Conservation (phyloP, 2,888 invertebrate genomes). For the Troides helena region DNA sequence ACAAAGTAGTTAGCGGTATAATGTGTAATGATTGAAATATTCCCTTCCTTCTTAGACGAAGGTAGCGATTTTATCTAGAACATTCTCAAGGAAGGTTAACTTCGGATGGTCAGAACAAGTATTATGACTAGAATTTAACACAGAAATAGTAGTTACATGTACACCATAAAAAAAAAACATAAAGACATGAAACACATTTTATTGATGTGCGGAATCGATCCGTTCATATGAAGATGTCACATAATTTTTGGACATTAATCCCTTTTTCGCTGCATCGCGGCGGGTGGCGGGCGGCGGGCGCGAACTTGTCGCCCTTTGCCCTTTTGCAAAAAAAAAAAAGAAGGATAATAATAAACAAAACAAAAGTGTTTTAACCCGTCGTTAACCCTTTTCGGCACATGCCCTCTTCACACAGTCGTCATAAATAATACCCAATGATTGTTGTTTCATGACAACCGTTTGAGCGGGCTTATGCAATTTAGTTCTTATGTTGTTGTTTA, state of each 20-base stretch:
- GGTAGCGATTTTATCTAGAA: too few species aligned
- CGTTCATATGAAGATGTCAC: conserved; percentile 51
- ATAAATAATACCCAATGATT: conserved; percentile 23
- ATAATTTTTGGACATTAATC: conserved; percentile 50
- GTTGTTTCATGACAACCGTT: conserved; percentile 29
- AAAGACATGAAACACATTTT: neutral
- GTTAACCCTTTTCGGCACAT: conserved; percentile 69
- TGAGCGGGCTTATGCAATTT: conserved; percentile 17
- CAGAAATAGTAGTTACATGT: neutral
- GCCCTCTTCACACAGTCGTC: conserved; percentile 41
- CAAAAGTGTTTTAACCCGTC: conserved; percentile 64
- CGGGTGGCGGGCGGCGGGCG: conserved; percentile 66
- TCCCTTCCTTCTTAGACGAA: too few species aligned
- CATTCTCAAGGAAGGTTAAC: too few species aligned
- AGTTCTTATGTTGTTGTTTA: conserved; percentile 21
- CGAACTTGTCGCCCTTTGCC: conserved; percentile 70
- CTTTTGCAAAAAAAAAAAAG: conserved; percentile 51
- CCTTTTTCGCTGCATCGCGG: conserved; percentile 52
- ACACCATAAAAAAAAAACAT: neutral
- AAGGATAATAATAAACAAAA: conserved; percentile 65
- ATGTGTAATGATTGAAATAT: neutral
- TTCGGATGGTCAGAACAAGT: too few species aligned
- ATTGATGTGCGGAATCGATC: conserved; percentile 26
- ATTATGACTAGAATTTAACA: too few species aligned
- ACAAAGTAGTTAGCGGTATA: too few species aligned